Evolutionary conservation across 2,113 vertebrate genomes (phyloP).

Genomic region (Kryptolebias marmoratus): DNA sequence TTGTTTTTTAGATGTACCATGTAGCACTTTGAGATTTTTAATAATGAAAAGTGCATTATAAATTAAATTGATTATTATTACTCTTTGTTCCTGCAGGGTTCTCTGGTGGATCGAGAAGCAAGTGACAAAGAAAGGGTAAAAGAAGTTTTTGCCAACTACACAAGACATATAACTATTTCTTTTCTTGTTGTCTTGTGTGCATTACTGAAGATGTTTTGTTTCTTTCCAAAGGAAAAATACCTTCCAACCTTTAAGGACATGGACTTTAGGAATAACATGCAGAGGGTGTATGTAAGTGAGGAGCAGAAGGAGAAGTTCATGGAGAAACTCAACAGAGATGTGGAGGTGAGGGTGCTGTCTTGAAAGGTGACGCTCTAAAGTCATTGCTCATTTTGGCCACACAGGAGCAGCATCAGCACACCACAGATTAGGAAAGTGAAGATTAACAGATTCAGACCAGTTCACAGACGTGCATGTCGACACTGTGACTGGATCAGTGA

Average conservation of each 20-base stretch:
- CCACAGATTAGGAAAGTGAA: too few relatives aligned
- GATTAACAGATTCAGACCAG: too few relatives aligned
- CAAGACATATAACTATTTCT: neutral
- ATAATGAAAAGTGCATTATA: too few relatives aligned
- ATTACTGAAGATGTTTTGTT: neutral
- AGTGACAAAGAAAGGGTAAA: conserved; percentile 92
- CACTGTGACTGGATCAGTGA: too few relatives aligned
- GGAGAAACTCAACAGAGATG: conserved; percentile 90
- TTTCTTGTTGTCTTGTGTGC: neutral
- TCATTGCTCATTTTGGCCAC: conserved; percentile 33
- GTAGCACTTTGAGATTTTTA: too few relatives aligned
- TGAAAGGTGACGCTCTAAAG: conserved; percentile 1
- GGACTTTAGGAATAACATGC: conserved; percentile 91
- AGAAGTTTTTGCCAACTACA: fast-evolving
- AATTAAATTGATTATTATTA: too few relatives aligned
- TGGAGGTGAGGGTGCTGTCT: conserved; percentile 81
- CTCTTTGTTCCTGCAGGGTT: conserved; percentile 80
- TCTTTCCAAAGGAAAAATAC: conserved; percentile 83
- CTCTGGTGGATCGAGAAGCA: conserved; percentile 89
- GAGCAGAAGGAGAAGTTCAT: conserved; percentile 87
- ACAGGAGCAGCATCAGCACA: conserved; percentile 23
- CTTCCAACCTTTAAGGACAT: conserved; percentile 91
- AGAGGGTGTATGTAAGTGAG: conserved; percentile 89
- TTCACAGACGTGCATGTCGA: too few relatives aligned
- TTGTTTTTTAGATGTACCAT: too few relatives aligned